Conservation (phyloP, 2,113 vertebrate species). For the Salvelinus sp. region DNA sequence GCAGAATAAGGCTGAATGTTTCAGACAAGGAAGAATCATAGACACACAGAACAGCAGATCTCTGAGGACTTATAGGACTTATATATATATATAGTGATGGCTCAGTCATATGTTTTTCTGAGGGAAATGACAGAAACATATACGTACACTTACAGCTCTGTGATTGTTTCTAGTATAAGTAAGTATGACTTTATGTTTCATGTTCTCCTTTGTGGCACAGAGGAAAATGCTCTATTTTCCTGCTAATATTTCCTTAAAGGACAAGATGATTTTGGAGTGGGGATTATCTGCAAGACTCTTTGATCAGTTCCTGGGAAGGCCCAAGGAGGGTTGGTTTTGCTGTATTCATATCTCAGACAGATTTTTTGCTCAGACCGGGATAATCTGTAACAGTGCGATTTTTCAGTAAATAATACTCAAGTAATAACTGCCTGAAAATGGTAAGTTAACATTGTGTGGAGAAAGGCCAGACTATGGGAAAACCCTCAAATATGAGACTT, state of each 20-base stretch:
- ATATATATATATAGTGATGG: neutral
- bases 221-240: neutral
- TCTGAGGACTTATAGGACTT: neutral
- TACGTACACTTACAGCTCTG: no score
- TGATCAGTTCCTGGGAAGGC: conserved; percentile 22
- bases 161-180: no score
- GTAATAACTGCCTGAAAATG: conserved; percentile 54
- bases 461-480: conserved; percentile 28
- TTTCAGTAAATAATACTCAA: conserved; percentile 45
- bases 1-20: neutral
- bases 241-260: neutral
- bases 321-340: conserved; percentile 31
- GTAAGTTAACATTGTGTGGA: conserved; percentile 1
- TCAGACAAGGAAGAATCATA: neutral
- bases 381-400: conserved; percentile 53
- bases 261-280: conserved; percentile 16
- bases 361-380: conserved; percentile 48
- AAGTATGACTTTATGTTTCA: neutral
- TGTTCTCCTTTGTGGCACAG: neutral
- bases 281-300: conserved; percentile 32
- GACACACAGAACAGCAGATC: neutral
- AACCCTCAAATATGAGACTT: conserved; percentile 16
- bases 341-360: conserved; percentile 28
- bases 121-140: no score
- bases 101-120: neutral